Evolutionary conservation across 2,797 vertebrate genomes (phyloP).

Genomic region (Delichon dasypus): DNA sequence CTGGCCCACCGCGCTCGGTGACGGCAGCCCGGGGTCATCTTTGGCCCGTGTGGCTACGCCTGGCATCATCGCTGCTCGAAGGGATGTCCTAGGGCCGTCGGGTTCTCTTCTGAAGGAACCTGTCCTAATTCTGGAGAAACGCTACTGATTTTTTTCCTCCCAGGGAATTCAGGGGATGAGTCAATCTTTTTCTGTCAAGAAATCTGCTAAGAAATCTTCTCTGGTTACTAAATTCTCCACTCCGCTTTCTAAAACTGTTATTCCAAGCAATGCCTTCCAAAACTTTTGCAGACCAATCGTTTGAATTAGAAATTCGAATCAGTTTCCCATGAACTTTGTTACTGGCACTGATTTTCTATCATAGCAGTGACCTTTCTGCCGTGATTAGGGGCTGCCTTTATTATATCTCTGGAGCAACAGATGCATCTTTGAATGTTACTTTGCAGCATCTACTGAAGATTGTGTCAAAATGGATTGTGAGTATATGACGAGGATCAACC

Average conservation of each 20-base stretch:
- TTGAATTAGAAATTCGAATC: background rate
- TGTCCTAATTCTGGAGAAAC: background rate
- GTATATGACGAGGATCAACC: slow-evolving; percentile 37
- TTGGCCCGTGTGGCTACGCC: background rate
- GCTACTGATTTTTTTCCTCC: background rate
- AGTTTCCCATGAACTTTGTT: background rate
- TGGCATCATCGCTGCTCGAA: background rate
- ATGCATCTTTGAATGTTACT: background rate
- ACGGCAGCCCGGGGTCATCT: background rate
- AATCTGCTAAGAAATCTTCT: background rate
- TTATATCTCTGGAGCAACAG: background rate
- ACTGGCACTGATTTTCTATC: background rate
- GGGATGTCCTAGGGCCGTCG: too few relatives aligned
- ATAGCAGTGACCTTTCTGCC: background rate
- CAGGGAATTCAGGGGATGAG: background rate
- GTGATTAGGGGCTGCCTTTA: background rate
- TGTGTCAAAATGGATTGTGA: slow-evolving; percentile 19
- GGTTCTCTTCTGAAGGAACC: background rate
- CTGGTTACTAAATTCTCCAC: background rate
- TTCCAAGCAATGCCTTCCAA: background rate
- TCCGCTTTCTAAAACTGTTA: background rate
- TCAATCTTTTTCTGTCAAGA: background rate
- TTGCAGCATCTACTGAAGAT: background rate
- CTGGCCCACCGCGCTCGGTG: background rate
- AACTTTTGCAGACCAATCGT: background rate